phyloP scores from a whole-genome alignment of 35 echinoderm and acorn worm species.

The Heliocidaris erythrogramma region DNA sequence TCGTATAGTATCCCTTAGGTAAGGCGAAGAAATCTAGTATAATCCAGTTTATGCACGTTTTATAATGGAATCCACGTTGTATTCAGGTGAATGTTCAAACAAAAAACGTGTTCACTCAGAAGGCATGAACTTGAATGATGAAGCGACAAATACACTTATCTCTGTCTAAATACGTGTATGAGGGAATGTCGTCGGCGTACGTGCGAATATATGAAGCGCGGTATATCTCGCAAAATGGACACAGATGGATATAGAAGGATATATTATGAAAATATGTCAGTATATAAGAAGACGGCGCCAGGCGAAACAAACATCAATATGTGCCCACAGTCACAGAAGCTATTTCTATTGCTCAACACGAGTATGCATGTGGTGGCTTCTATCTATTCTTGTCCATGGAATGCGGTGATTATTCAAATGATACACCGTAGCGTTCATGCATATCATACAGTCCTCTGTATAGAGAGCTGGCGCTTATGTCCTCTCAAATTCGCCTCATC shows the following conservation, averaged over 20 bases:
- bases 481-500: not conserved
- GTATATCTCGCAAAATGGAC: not conserved
- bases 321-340: not conserved
- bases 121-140: too few relatives aligned
- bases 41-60: too few relatives aligned
- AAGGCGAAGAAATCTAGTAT: too few relatives aligned
- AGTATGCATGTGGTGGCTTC: not conserved
- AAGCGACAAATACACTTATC: not conserved
- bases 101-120: not conserved
- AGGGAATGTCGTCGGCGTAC: not conserved
- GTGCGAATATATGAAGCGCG: not conserved
- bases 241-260: too few relatives aligned
- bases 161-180: not conserved
- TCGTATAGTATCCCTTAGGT: not conserved
- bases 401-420: slow-evolving; percentile 17
- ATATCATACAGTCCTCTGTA: not conserved
- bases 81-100: not conserved
- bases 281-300: not conserved
- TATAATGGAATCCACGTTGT: too few relatives aligned
- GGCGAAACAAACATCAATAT: not conserved
- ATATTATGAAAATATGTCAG: not conserved
- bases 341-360: not conserved
- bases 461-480: not conserved
- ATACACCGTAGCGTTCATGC: not conserved
- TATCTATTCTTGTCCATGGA: not conserved